These are phyloP conservation scores for Campylomormyrus tamandua DNA, from an alignment of 2,113 vertebrate species.

Conservation along the genomic window DNA sequence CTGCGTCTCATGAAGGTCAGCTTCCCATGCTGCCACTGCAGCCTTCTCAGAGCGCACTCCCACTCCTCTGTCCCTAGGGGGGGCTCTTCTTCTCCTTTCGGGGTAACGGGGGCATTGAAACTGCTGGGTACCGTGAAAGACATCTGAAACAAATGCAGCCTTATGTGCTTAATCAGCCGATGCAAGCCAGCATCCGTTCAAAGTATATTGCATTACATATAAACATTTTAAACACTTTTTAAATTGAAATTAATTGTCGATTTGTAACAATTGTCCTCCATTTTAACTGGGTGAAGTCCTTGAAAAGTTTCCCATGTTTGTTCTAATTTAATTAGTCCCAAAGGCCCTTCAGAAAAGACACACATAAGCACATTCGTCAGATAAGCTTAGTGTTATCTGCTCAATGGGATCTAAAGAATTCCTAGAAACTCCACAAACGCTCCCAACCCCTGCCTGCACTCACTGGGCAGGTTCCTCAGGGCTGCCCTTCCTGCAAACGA, in stretches of 20 bases:
- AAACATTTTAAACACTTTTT: not conserved
- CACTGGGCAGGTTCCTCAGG: not conserved
- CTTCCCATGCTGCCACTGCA: slow-evolving; percentile 58
- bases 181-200: too few relatives aligned
- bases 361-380: not conserved
- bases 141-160: not conserved
- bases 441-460: not conserved
- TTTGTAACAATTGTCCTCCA: not conserved
- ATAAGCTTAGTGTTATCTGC: not conserved
- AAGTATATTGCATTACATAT: not conserved
- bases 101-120: not conserved
- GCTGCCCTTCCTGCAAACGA: not conserved
- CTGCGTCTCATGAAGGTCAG: slow-evolving; percentile 47
- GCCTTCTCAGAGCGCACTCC: slow-evolving; percentile 35
- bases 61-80: slow-evolving; percentile 1
- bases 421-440: not conserved
- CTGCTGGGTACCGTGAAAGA: not conserved
- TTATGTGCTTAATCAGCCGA: not conserved
- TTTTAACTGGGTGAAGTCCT: not conserved
- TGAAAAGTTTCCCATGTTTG: not conserved
- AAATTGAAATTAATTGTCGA: not conserved
- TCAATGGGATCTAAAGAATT: not conserved
- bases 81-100: not conserved
- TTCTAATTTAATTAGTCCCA: not conserved
- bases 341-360: not conserved